Conservation (phyloP, 2,888 invertebrate species). For the Ariolimax columbianus region DNA sequence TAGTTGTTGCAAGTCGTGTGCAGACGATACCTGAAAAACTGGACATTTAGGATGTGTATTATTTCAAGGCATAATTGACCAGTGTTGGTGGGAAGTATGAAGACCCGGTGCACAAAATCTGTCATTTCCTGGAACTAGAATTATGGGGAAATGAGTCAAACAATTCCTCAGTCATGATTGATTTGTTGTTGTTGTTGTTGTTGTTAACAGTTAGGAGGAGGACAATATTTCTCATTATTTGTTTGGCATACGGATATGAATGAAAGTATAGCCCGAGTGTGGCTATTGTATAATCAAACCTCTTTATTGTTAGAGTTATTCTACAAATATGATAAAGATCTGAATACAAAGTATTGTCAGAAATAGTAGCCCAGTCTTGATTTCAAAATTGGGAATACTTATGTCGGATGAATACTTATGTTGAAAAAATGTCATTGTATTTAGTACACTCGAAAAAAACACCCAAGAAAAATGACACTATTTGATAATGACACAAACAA, state of each 20-base stretch:
- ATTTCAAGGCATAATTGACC: not conserved
- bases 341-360: not conserved
- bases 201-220: not conserved
- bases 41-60: not conserved
- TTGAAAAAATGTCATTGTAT: no score
- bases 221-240: not conserved
- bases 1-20: conserved; percentile 86
- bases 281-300: not conserved
- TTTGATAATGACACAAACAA: no score
- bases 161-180: not conserved
- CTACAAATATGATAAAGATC: not conserved
- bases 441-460: no score
- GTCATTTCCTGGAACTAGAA: not conserved
- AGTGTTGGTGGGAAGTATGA: not conserved
- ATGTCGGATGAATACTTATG: no score
- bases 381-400: not conserved
- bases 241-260: not conserved
- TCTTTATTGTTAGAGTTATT: not conserved
- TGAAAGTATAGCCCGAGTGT: not conserved
- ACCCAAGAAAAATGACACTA: no score
- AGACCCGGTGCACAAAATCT: conserved; percentile 8
- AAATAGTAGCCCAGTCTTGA: no score
- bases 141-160: not conserved
- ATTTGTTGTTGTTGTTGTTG: not conserved
- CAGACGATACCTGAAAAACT: conserved; percentile 54